These are phyloP conservation scores for Elymnias hypermnestra DNA, from an alignment of 1,140 invertebrate species.

Conservation along the genomic window DNA sequence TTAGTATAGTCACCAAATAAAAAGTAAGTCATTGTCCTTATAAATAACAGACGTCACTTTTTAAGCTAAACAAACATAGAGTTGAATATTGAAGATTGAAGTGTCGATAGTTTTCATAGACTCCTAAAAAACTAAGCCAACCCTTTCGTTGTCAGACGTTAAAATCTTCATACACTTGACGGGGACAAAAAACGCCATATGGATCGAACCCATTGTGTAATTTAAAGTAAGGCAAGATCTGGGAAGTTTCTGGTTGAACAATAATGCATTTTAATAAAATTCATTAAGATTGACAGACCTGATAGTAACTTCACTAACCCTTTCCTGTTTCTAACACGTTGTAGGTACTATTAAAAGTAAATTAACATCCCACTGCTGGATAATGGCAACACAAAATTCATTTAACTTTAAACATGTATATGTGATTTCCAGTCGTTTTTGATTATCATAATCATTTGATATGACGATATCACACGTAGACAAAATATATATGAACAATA, in stretches of 20 bases:
- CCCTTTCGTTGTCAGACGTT: conserved; percentile 58
- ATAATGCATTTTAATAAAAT: conserved; percentile 71
- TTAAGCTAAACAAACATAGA: conserved; percentile 25
- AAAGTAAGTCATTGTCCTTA: conserved; percentile 1
- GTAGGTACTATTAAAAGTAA: no score
- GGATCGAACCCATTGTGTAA: conserved; percentile 54
- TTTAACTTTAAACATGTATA: no score
- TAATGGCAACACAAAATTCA: no score
- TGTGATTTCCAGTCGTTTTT: no score
- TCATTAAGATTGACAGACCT: conserved; percentile 71
- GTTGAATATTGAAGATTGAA: conserved; percentile 52
- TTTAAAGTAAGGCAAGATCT: conserved; percentile 50
- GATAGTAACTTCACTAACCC: conserved; percentile 50
- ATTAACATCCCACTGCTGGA: no score
- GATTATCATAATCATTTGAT: no score
- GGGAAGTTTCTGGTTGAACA: conserved; percentile 60
- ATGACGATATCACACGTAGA: no score
- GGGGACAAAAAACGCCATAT: conserved; percentile 59
- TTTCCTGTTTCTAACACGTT: conserved; percentile 39
- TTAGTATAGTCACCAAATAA: no score
- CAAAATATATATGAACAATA: no score
- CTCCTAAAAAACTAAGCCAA: conserved; percentile 49
- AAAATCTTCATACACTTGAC: conserved; percentile 51
- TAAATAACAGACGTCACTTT: conserved; percentile 8
- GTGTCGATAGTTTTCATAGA: conserved; percentile 51